These are phyloP conservation scores for Rosalia funebris DNA, from an alignment of 2,888 invertebrate species.

Conservation along the genomic window DNA sequence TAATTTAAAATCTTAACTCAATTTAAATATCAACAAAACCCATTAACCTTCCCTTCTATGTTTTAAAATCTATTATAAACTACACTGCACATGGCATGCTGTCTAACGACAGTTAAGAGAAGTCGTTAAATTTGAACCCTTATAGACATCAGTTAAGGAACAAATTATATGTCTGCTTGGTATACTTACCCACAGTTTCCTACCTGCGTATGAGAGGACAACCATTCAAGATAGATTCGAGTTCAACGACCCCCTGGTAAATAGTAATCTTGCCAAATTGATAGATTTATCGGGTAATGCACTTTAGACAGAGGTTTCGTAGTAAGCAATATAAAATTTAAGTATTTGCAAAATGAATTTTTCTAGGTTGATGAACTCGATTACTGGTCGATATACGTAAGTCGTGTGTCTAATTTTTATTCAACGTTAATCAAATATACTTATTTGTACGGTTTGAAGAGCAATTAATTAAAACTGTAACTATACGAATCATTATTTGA, in stretches of 20 bases:
- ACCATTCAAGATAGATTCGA: not conserved
- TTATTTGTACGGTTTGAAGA: constrained; percentile 11
- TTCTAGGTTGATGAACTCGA: constrained; percentile 42
- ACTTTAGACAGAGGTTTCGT: constrained; percentile 36
- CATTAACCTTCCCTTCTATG: too few relatives aligned
- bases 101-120: too few relatives aligned
- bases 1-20: too few relatives aligned
- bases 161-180: too few relatives aligned
- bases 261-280: constrained; percentile 38
- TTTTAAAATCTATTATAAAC: too few relatives aligned
- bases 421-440: constrained; percentile 27
- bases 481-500: too few relatives aligned
- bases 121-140: too few relatives aligned
- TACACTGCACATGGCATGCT: too few relatives aligned
- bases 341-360: constrained; percentile 42
- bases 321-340: constrained; percentile 42
- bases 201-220: not conserved
- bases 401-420: constrained; percentile 38
- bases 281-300: constrained; percentile 41
- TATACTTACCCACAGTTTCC: too few relatives aligned
- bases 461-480: constrained; percentile 1
- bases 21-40: too few relatives aligned
- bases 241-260: constrained; percentile 17
- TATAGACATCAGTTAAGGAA: too few relatives aligned
- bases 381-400: constrained; percentile 26